Evolutionary conservation across 1,140 invertebrate species (phyloP).

Genomic region (Pogonomyrmex barbatus): DNA sequence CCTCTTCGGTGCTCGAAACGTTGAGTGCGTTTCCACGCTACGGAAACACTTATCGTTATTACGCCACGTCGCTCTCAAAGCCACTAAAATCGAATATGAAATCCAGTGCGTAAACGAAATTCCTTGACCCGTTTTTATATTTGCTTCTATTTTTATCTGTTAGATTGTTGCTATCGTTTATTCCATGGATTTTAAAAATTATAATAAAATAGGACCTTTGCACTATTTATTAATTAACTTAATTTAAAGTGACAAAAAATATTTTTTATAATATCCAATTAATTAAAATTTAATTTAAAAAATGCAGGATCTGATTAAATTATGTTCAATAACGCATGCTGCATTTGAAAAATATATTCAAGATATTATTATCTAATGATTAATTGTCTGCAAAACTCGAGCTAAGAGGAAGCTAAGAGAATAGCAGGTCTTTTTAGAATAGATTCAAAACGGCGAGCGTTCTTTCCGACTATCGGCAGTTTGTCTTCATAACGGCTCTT

Average conservation of each 20-base stretch:
- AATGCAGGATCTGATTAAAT: background rate
- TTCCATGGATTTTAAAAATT: background rate
- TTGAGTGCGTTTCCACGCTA: slow-evolving; percentile 54
- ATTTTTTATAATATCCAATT: background rate
- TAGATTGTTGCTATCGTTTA: background rate
- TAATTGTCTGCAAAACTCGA: slow-evolving; percentile 4
- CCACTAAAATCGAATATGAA: slow-evolving; percentile 55
- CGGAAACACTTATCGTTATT: slow-evolving; percentile 61
- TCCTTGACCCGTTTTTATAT: background rate
- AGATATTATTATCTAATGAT: background rate
- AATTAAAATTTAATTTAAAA: background rate
- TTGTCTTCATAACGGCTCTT: slow-evolving; percentile 74
- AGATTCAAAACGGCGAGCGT: slow-evolving; percentile 12
- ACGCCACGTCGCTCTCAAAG: slow-evolving; percentile 43
- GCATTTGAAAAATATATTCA: slow-evolving; percentile 11
- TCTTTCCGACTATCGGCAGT: slow-evolving; percentile 61
- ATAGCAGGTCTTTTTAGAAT: slow-evolving; percentile 16
- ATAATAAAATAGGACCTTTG: background rate
- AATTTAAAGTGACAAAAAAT: background rate
- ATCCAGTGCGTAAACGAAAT: slow-evolving; percentile 39
- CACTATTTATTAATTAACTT: background rate
- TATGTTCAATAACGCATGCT: background rate
- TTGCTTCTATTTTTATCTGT: background rate
- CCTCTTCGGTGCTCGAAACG: slow-evolving; percentile 10
- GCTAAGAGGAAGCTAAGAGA: background rate